Conservation (phyloP, 1,140 invertebrate species). For the Leguminivora glycinivorella region DNA sequence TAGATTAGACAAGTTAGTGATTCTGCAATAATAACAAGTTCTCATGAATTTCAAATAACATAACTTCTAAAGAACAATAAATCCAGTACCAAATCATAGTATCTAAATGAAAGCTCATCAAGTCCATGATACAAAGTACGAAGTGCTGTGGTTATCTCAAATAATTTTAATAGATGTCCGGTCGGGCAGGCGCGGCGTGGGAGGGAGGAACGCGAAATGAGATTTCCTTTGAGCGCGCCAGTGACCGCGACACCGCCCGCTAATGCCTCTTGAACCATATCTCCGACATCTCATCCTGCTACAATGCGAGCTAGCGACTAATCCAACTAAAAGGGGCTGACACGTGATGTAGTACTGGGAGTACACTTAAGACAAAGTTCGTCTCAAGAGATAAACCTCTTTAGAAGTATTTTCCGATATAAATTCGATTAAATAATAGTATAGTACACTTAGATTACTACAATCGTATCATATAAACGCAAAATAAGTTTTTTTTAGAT, state of each 20-base stretch:
- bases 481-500: neutral
- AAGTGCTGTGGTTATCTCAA: constrained; percentile 66
- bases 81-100: neutral
- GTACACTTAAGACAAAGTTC: constrained; percentile 10
- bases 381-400: neutral
- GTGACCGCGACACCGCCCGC: constrained; percentile 58
- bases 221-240: constrained; percentile 72
- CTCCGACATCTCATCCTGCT: constrained; percentile 46
- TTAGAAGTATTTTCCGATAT: neutral
- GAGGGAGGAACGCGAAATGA: constrained; percentile 59
- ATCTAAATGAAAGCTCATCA: constrained; percentile 12
- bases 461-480: too few species aligned
- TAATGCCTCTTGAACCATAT: constrained; percentile 48
- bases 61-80: neutral
- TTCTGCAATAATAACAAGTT: too few species aligned
- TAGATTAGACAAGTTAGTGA: too few species aligned
- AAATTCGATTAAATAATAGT: neutral
- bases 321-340: constrained; percentile 15
- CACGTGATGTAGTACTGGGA: constrained; percentile 8
- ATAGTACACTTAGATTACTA: neutral
- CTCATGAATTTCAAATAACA: neutral
- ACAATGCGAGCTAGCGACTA: neutral
- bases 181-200: constrained; percentile 34
- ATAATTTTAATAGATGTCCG: constrained; percentile 74
- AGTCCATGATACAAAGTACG: constrained; percentile 26